Conservation (phyloP, 2,113 vertebrate genomes). For the Anhinga rufa region DNA sequence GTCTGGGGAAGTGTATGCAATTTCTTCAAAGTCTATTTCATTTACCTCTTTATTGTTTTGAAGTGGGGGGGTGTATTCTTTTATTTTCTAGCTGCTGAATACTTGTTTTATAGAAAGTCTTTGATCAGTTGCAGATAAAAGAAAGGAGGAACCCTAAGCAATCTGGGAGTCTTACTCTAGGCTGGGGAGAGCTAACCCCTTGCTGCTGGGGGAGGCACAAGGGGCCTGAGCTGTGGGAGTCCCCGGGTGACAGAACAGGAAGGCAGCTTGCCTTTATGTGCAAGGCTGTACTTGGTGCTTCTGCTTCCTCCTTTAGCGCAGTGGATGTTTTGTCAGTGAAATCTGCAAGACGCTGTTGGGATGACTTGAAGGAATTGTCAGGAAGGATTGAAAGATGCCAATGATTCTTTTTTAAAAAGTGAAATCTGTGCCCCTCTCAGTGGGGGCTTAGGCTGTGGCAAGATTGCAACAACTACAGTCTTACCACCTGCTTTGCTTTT, state of each 20-base stretch:
- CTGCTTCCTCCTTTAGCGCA: not conserved
- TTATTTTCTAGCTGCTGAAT: not conserved
- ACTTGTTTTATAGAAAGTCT: not conserved
- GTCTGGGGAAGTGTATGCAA: not conserved
- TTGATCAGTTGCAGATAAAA: not conserved
- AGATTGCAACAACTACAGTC: not conserved
- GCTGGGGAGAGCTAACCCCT: not conserved
- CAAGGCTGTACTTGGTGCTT: not conserved
- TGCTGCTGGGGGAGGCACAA: not conserved
- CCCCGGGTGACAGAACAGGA: not conserved
- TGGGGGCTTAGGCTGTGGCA: not conserved
- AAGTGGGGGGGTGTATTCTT: not conserved
- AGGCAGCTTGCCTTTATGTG: not conserved
- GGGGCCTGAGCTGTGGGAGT: too few species aligned
- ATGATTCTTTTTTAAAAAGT: not conserved
- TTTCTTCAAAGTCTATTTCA: not conserved
- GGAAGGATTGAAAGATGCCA: not conserved
- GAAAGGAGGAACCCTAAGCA: not conserved
- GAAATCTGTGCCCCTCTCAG: not conserved
- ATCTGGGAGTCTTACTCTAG: not conserved
- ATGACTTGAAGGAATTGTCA: not conserved
- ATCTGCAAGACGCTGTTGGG: not conserved
- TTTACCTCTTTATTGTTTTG: not conserved
- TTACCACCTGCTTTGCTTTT: not conserved
- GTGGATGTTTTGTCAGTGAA: not conserved